Percentiles rank a stretch among this genome's conserved stretches.
These are phyloP conservation scores for Dasysyrphus albostriatus DNA, from an alignment of 2,888 invertebrate species.

Conservation along the genomic window DNA sequence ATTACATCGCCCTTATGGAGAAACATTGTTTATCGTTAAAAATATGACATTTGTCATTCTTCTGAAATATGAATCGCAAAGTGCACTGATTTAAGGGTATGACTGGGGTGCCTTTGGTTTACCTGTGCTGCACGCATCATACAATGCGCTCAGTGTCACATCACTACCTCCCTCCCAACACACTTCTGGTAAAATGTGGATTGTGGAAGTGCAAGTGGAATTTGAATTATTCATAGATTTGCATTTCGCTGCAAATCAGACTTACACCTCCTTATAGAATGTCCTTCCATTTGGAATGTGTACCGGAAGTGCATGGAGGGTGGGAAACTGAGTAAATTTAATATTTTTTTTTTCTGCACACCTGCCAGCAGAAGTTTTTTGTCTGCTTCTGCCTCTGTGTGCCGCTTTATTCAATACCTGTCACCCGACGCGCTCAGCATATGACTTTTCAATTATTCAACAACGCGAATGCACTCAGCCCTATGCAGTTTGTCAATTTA, in stretches of 20 bases:
- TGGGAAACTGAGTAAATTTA: slow-evolving; percentile 1
- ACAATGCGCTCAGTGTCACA: slow-evolving; percentile 14
- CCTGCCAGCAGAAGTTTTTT: slow-evolving; percentile 44
- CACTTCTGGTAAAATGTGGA: neutral
- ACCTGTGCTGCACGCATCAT: slow-evolving; percentile 33
- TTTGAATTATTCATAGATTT: slow-evolving; percentile 81
- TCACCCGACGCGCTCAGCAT: slow-evolving; percentile 66
- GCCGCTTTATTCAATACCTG: slow-evolving; percentile 70
- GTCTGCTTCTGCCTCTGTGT: neutral
- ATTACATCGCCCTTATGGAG: neutral
- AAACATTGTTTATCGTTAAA: slow-evolving; percentile 19
- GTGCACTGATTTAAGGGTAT: slow-evolving; percentile 38
- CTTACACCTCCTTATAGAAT: slow-evolving; percentile 74
- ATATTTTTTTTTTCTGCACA: slow-evolving; percentile 42
- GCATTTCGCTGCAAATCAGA: slow-evolving; percentile 74
- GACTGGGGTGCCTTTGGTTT: slow-evolving; percentile 13
- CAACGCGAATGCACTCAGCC: slow-evolving; percentile 74
- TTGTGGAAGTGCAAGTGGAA: slow-evolving; percentile 76
- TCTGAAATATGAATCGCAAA: slow-evolving; percentile 58
- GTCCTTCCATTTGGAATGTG: slow-evolving; percentile 36
- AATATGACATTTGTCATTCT: slow-evolving; percentile 49
- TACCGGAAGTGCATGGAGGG: neutral
- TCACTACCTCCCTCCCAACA: neutral
- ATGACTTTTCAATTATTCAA: slow-evolving; percentile 76
- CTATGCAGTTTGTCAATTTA: slow-evolving; percentile 76